Evolutionary conservation across 1,140 invertebrate species (phyloP).

Genomic region (Drosophila lacteicornis): DNA sequence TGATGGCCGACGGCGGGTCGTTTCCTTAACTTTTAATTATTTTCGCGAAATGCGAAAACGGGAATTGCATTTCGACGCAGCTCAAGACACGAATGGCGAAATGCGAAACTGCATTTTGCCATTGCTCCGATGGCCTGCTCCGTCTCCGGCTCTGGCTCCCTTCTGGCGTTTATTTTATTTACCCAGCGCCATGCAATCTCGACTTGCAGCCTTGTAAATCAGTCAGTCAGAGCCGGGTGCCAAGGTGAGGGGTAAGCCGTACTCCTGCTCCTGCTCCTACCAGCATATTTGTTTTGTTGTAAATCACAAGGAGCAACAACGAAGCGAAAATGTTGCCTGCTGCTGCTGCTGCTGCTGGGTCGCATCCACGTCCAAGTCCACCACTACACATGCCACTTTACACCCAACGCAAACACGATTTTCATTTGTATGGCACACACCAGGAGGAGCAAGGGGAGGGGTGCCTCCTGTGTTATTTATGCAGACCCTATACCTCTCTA

Average conservation of each 20-base stretch:
- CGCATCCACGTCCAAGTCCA: conserved; percentile 20
- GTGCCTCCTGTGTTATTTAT: conserved; percentile 65
- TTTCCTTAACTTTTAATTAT: conserved; percentile 79
- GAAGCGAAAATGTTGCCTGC: conserved; percentile 71
- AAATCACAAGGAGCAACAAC: conserved; percentile 77
- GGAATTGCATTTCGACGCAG: conserved; percentile 74
- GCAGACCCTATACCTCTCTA: conserved; percentile 65
- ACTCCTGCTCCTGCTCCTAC: conserved; percentile 20
- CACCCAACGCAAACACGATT: conserved; percentile 79
- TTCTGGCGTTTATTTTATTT: conserved; percentile 76
- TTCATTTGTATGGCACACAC: conserved; percentile 76
- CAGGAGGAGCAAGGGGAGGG: not conserved
- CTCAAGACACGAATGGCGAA: conserved; percentile 44
- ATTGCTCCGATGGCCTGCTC: conserved; percentile 14
- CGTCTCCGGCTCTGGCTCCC: not conserved
- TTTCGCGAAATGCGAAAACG: conserved; percentile 80
- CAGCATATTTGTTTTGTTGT: conserved; percentile 82
- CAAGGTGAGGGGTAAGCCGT: conserved; percentile 65
- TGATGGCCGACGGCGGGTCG: conserved; percentile 33
- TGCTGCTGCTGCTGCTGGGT: conserved; percentile 27
- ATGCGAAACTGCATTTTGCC: conserved; percentile 44
- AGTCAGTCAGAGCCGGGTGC: conserved; percentile 59
- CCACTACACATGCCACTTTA: conserved; percentile 80
- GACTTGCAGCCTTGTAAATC: conserved; percentile 80
- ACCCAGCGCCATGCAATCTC: conserved; percentile 79